Percentiles rank a stretch among this genome's conserved stretches.
These are phyloP conservation scores for Tetramorium bicarinatum DNA, from an alignment of 2,888 invertebrate genomes.

Conservation along the genomic window DNA sequence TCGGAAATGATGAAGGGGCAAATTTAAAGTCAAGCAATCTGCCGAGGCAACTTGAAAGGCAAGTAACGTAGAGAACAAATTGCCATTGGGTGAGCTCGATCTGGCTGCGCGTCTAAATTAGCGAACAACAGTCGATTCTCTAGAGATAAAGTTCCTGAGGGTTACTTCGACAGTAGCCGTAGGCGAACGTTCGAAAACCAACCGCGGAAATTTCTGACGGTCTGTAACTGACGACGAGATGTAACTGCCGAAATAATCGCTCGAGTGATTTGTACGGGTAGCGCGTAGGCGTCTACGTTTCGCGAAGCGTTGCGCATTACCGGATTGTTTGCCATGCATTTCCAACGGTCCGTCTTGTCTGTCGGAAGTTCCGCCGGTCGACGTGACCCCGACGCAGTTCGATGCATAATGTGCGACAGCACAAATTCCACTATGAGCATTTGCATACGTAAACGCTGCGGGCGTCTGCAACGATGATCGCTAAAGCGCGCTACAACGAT, in stretches of 20 bases:
- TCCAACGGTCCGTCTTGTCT: slow-evolving; percentile 76
- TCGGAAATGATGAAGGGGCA: not conserved
- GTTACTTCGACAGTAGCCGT: slow-evolving; percentile 3
- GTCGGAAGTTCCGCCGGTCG: slow-evolving; percentile 77
- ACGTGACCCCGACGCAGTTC: slow-evolving; percentile 70
- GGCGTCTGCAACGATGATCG: slow-evolving; percentile 72
- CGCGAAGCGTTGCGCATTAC: slow-evolving; percentile 70
- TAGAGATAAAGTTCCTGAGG: not conserved
- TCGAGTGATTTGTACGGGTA: slow-evolving; percentile 31
- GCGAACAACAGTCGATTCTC: slow-evolving; percentile 13
- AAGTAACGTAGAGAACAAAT: slow-evolving; percentile 13
- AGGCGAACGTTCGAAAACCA: slow-evolving; percentile 29
- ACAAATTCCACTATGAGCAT: slow-evolving; percentile 77
- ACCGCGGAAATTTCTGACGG: slow-evolving; percentile 45
- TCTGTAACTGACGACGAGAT: slow-evolving; percentile 37
- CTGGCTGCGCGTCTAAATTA: slow-evolving; percentile 13
- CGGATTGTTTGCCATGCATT: slow-evolving; percentile 78
- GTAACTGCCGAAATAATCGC: slow-evolving; percentile 48
- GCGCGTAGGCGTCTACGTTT: slow-evolving; percentile 22
- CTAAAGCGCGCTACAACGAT: slow-evolving; percentile 15
- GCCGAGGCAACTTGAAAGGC: not conserved
- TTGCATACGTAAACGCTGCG: slow-evolving; percentile 79
- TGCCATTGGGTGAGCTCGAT: not conserved
- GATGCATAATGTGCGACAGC: slow-evolving; percentile 73
- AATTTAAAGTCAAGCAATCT: not conserved